A percentile compares a stretch with the other conserved stretches of the same genome.
phyloP scores from a whole-genome alignment of 37 sponge, comb jelly and placozoan species.

The Spongilla lacustris region DNA sequence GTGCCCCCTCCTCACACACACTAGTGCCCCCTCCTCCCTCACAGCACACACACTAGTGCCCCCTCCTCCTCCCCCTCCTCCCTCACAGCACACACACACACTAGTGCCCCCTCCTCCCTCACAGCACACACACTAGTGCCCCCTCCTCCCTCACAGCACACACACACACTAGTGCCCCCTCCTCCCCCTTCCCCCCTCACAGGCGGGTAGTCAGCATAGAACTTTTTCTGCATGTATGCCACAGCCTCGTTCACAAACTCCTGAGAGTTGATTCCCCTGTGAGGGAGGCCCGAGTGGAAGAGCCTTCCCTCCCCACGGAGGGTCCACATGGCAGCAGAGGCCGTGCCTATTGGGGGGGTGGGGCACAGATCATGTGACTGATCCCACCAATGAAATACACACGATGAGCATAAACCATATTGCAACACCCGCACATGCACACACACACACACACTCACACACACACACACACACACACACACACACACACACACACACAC shows the following conservation, averaged over 20 bases:
- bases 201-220: slow-evolving; percentile 73
- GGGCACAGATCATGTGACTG: background rate
- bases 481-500: background rate
- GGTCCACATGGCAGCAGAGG: slow-evolving; percentile 70
- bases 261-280: slow-evolving; percentile 77
- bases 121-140: background rate
- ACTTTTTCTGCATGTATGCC: slow-evolving; percentile 53
- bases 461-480: slow-evolving; percentile 48
- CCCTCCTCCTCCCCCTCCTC: too few relatives aligned
- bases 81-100: too few relatives aligned
- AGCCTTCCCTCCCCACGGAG: slow-evolving; percentile 64
- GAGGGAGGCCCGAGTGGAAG: slow-evolving; percentile 85
- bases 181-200: slow-evolving; percentile 18
- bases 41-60: too few relatives aligned
- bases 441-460: slow-evolving; percentile 45
- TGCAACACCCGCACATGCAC: slow-evolving; percentile 12
- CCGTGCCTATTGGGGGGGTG: slow-evolving; percentile 45
- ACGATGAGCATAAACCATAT: too few relatives aligned
- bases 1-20: too few relatives aligned
- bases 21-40: too few relatives aligned
- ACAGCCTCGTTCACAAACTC: slow-evolving; percentile 69
- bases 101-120: slow-evolving; percentile 17
- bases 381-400: background rate
- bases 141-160: background rate
- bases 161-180: background rate